These are phyloP conservation scores for Panurus biarmicus DNA, from an alignment of 2,113 vertebrate genomes.

Conservation along the genomic window DNA sequence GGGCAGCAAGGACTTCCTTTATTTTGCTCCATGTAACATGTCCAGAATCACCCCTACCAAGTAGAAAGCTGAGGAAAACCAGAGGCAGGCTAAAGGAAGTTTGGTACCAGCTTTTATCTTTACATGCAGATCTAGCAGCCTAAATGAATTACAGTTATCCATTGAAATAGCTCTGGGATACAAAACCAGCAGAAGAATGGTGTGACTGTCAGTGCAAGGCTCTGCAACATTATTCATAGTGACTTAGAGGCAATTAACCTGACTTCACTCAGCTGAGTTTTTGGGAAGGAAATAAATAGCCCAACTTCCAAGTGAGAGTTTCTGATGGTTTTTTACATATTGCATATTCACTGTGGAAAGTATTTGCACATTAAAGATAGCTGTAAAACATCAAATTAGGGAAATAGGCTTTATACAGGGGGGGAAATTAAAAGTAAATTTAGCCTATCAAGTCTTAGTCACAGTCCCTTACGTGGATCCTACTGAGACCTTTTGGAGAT, in stretches of 20 bases:
- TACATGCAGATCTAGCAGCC: conserved; percentile 36
- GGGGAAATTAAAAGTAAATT: not conserved
- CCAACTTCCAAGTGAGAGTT: not conserved
- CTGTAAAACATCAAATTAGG: conserved; percentile 38
- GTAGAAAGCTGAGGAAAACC: conserved; percentile 24
- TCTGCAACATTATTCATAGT: conserved; percentile 37
- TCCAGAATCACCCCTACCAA: not conserved
- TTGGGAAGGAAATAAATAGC: conserved; percentile 21
- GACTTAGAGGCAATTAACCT: conserved; percentile 47
- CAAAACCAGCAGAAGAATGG: conserved; percentile 16
- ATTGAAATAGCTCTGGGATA: conserved; percentile 20
- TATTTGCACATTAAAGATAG: conserved; percentile 29
- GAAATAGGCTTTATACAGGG: not conserved
- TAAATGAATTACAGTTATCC: conserved; percentile 54
- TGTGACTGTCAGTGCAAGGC: conserved; percentile 22
- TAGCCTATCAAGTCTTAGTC: not conserved
- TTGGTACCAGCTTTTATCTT: conserved; percentile 31
- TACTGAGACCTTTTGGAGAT: not conserved
- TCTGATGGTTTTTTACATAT: not conserved
- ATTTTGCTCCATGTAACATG: not conserved
- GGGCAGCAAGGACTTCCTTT: not conserved
- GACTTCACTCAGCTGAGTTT: conserved; percentile 31
- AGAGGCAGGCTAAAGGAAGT: not conserved
- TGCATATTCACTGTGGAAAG: not conserved
- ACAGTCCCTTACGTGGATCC: not conserved